Conservation (phyloP, 1,140 invertebrate species). For the Armadillidium nasatum region DNA sequence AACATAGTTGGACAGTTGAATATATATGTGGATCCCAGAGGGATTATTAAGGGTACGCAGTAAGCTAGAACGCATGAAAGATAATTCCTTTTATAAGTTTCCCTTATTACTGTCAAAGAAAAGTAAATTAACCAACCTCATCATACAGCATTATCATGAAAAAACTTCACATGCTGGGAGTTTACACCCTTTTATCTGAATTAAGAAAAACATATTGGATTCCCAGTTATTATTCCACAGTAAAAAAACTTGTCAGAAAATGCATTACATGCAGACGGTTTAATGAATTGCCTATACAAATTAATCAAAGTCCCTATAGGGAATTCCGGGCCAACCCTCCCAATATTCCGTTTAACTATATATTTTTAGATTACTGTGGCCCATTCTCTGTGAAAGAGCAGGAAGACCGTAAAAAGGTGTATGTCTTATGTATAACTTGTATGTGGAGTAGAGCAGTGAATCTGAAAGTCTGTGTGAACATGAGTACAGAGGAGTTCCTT, state of each 20-base stretch:
- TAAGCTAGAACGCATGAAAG: not conserved
- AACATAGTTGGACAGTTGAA: not conserved
- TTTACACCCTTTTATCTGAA: not conserved
- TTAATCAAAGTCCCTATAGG: slow-evolving; percentile 3
- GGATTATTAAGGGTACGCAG: not conserved
- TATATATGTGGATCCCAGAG: not conserved
- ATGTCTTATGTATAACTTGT: not conserved
- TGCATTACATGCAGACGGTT: slow-evolving; percentile 8
- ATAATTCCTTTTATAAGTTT: not conserved
- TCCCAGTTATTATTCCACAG: not conserved
- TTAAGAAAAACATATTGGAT: not conserved
- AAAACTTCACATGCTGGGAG: slow-evolving; percentile 7
- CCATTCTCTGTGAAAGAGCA: not conserved
- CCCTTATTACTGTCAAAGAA: not conserved
- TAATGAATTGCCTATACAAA: slow-evolving; percentile 5
- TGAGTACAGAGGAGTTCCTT: not conserved
- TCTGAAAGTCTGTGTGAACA: not conserved
- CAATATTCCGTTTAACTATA: not conserved
- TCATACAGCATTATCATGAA: not conserved
- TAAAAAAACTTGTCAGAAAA: not conserved
- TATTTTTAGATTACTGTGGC: not conserved
- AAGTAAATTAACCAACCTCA: not conserved
- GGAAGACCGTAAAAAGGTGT: not conserved
- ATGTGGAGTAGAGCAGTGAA: slow-evolving; percentile 14
- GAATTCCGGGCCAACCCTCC: not conserved